A percentile compares a stretch with the other conserved stretches of the same genome.
These are phyloP conservation scores for Autographa gamma DNA, from an alignment of 2,888 invertebrate species.

Conservation along the genomic window DNA sequence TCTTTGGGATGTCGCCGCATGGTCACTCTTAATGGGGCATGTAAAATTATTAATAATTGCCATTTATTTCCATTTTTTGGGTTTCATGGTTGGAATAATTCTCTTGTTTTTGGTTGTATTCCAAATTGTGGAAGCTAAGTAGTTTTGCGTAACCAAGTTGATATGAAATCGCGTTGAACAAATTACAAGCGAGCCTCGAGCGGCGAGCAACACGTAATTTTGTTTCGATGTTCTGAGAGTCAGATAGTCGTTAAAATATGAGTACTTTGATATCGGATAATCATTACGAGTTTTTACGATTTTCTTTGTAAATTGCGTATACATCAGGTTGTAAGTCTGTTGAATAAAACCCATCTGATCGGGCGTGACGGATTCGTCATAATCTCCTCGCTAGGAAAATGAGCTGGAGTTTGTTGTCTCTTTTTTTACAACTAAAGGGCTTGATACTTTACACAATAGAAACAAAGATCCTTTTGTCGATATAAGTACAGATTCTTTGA, in stretches of 20 bases:
- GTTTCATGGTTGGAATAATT: conserved; percentile 41
- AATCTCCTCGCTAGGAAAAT: conserved; percentile 3
- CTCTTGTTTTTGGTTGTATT: conserved; percentile 27
- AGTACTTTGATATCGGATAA: conserved; percentile 35
- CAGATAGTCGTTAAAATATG: conserved; percentile 27
- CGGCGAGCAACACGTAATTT: conserved; percentile 26
- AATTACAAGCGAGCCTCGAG: conserved; percentile 10
- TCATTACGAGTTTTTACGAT: conserved; percentile 21
- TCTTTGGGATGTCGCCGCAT: conserved; percentile 61
- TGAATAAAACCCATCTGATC: neutral
- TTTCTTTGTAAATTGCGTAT: conserved; percentile 14
- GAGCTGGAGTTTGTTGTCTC: neutral
- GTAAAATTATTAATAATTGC: conserved; percentile 79
- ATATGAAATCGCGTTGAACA: conserved; percentile 8
- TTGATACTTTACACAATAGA: neutral
- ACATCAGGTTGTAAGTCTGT: neutral
- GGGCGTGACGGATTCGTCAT: conserved; percentile 3
- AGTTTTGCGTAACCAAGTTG: conserved; percentile 26
- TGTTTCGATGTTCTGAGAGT: conserved; percentile 29
- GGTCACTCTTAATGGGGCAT: conserved; percentile 74
- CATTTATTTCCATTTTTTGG: conserved; percentile 46
- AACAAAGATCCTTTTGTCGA: neutral
- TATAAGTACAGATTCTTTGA: neutral
- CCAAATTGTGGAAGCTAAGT: conserved; percentile 11
- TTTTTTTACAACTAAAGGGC: neutral